Evolutionary conservation across 2,113 vertebrate genomes (phyloP).

Genomic region (Phrynosoma platyrhinos): DNA sequence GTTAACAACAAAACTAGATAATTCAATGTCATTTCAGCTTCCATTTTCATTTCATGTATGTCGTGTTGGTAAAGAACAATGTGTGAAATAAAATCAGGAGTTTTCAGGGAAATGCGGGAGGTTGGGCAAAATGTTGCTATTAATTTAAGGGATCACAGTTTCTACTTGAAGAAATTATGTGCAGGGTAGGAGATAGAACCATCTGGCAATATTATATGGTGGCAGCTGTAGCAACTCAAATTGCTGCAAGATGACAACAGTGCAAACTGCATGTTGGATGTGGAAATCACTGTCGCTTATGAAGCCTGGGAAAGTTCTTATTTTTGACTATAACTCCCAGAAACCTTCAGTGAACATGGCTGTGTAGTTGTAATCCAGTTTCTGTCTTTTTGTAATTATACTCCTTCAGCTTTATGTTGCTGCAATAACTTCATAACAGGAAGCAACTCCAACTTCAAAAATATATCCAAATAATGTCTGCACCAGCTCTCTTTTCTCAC

Average conservation of each 20-base stretch:
- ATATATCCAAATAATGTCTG: not conserved
- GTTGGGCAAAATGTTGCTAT: not conserved
- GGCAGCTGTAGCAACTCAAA: not conserved
- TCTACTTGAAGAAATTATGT: not conserved
- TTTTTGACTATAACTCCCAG: too few relatives aligned
- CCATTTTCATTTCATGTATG: constrained; percentile 11
- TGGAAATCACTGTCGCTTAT: not conserved
- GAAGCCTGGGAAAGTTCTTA: too few relatives aligned
- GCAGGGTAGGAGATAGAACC: not conserved
- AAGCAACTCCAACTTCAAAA: not conserved
- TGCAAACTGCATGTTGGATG: not conserved
- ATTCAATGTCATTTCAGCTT: not conserved
- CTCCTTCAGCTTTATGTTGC: not conserved
- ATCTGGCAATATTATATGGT: not conserved
- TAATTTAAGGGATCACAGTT: not conserved
- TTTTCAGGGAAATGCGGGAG: constrained; percentile 3
- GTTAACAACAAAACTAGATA: not conserved
- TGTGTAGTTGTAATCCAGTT: too few relatives aligned
- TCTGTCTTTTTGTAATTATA: not conserved
- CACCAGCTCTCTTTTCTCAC: not conserved
- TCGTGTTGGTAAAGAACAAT: not conserved
- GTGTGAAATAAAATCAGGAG: not conserved
- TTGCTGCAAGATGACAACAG: not conserved
- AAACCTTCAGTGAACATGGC: too few relatives aligned
- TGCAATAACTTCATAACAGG: not conserved